Conservation (phyloP, 2,888 invertebrate species). For the Dolomedes plantarius region DNA sequence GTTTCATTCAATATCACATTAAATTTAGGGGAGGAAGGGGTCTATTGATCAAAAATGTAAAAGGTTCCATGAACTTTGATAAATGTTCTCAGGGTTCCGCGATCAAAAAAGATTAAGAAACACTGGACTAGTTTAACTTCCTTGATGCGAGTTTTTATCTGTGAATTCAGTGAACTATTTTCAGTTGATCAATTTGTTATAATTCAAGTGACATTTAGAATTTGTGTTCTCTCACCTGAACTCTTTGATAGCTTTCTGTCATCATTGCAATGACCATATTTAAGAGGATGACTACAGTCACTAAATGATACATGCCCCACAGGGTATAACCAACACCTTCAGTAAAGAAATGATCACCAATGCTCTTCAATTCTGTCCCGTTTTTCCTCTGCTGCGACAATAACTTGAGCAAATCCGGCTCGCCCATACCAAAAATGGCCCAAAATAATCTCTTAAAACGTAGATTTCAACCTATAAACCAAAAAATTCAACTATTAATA, state of each 20-base stretch:
- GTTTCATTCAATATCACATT: too few species aligned
- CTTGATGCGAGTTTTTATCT: too few species aligned
- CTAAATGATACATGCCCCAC: conserved; percentile 81
- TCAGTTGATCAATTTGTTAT: too few species aligned
- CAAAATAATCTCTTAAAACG: conserved; percentile 83
- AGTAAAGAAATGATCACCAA: conserved; percentile 80
- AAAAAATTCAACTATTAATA: too few species aligned
- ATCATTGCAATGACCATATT: conserved; percentile 87
- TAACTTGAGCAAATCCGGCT: conserved; percentile 82
- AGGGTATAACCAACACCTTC: conserved; percentile 83
- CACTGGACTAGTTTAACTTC: too few species aligned
- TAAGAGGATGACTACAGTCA: conserved; percentile 84
- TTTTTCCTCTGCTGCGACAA: conserved; percentile 79
- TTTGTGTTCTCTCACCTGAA: conserved; percentile 78
- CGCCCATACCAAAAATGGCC: conserved; percentile 84
- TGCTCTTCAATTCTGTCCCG: neutral
- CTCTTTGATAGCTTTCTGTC: conserved; percentile 85
- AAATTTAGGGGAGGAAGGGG: too few species aligned
- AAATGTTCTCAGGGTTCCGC: too few species aligned
- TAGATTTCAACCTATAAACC: conserved; percentile 78
- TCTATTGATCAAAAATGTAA: too few species aligned
- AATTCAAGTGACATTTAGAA: too few species aligned
- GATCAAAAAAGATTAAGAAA: too few species aligned
- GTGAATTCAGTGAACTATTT: too few species aligned
- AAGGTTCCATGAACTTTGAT: too few species aligned